phyloP scores from a whole-genome alignment of 1,140 invertebrate genomes.

The Rhyacophila brunnea region DNA sequence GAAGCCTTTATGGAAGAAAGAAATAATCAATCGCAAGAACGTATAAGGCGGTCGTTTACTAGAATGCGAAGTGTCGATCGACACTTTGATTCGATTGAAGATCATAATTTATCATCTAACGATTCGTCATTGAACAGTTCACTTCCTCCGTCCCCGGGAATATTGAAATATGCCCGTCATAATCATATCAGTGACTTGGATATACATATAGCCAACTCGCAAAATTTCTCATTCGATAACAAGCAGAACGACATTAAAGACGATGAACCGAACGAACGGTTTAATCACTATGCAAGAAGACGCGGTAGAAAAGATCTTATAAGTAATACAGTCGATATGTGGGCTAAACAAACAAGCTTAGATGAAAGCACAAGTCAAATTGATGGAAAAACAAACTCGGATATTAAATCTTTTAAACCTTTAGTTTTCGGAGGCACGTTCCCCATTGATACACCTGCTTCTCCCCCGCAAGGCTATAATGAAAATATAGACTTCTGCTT shows the following conservation, averaged over 20 bases:
- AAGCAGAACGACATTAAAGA: slow-evolving; percentile 1
- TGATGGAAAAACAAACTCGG: neutral
- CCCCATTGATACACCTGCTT: slow-evolving; percentile 70
- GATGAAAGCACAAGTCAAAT: slow-evolving; percentile 13
- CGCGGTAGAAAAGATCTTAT: slow-evolving; percentile 54
- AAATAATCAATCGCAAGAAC: slow-evolving; percentile 10
- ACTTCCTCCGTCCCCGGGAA: slow-evolving; percentile 27
- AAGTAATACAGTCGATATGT: slow-evolving; percentile 61
- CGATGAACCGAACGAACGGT: slow-evolving; percentile 11
- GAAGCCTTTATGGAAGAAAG: slow-evolving; percentile 22
- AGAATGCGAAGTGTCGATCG: slow-evolving; percentile 27
- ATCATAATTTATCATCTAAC: slow-evolving; percentile 29
- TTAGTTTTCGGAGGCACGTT: slow-evolving; percentile 79
- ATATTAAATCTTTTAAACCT: slow-evolving; percentile 54
- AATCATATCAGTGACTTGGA: slow-evolving; percentile 45
- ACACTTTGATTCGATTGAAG: slow-evolving; percentile 31
- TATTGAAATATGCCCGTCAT: slow-evolving; percentile 2
- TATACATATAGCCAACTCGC: slow-evolving; percentile 42
- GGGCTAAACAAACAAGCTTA: slow-evolving; percentile 43
- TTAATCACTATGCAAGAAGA: slow-evolving; percentile 30
- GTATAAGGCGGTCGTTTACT: slow-evolving; percentile 2
- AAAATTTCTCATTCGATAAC: slow-evolving; percentile 20
- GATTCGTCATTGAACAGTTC: slow-evolving; percentile 28
- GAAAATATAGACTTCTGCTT: slow-evolving; percentile 13
- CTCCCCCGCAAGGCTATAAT: slow-evolving; percentile 40